Conservation (phyloP, 2,797 vertebrate genomes). For the Sphaeramia orbicularis region DNA sequence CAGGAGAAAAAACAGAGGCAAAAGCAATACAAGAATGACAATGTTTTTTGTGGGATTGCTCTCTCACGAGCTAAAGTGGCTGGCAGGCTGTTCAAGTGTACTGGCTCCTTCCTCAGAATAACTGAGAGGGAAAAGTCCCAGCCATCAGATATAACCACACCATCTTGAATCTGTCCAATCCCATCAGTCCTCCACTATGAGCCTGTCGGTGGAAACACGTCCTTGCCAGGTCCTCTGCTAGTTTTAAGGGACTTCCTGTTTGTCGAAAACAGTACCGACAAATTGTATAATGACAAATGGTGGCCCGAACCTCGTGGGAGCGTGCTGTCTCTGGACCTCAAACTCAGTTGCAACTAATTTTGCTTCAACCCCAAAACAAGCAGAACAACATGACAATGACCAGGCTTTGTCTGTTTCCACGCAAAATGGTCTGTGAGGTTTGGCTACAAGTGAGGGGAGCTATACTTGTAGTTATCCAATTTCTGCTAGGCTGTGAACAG, state of each 20-base stretch:
- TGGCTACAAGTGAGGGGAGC: constrained; percentile 62
- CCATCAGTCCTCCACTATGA: constrained; percentile 70
- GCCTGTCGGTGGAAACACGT: constrained; percentile 64
- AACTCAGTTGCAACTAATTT: constrained; percentile 81
- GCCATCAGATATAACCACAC: constrained; percentile 82
- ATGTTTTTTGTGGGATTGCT: constrained; percentile 73
- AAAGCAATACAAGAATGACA: constrained; percentile 73
- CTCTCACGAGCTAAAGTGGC: constrained; percentile 65
- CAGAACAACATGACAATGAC: constrained; percentile 80
- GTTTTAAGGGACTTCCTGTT: constrained; percentile 83
- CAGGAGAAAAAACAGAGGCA: constrained; percentile 76
- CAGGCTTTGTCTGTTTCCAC: constrained; percentile 76
- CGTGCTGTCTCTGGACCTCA: constrained; percentile 77
- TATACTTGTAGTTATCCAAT: constrained; percentile 67
- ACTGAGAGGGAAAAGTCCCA: constrained; percentile 64
- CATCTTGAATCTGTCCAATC: constrained; percentile 81
- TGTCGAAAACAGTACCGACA: constrained; percentile 80
- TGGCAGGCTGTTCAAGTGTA: constrained; percentile 66
- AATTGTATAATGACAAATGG: constrained; percentile 86
- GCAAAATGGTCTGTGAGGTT: constrained; percentile 70
- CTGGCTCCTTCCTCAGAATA: constrained; percentile 64
- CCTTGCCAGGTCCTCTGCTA: constrained; percentile 60
- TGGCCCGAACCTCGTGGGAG: constrained; percentile 72
- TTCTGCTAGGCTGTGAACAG: constrained; percentile 47
- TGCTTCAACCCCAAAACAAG: constrained; percentile 78